Evolutionary conservation across 1,140 invertebrate species (phyloP).

Genomic region (Colletes latitarsis): DNA sequence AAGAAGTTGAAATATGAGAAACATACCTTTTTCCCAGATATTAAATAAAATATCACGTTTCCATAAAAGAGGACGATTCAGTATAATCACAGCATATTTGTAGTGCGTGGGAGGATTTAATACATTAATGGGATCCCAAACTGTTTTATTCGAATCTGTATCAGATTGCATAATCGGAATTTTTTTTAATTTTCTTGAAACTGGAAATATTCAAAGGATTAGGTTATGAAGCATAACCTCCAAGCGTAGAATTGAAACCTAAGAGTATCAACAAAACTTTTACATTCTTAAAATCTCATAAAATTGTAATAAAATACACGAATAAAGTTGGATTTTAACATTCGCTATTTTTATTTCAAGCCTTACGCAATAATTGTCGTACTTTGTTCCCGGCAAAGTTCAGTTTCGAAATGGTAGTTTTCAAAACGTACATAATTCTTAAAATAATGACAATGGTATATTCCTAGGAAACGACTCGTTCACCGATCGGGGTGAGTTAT

Average conservation of each 20-base stretch:
- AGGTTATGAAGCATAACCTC: background rate
- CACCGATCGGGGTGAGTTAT: no score
- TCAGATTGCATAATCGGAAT: slow-evolving; percentile 46
- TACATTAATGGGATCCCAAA: slow-evolving; percentile 67
- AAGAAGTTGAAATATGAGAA: slow-evolving; percentile 20
- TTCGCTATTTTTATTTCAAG: background rate
- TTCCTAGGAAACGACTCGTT: no score
- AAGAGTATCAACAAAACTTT: background rate
- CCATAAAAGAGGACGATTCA: slow-evolving; percentile 79
- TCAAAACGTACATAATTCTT: background rate
- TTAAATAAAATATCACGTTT: slow-evolving; percentile 73
- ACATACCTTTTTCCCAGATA: slow-evolving; percentile 82
- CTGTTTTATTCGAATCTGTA: background rate
- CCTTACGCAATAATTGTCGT: slow-evolving; percentile 36
- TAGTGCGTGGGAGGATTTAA: slow-evolving; percentile 44
- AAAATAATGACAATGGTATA: background rate
- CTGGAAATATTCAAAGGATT: slow-evolving; percentile 14
- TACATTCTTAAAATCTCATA: background rate
- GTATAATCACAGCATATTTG: slow-evolving; percentile 80
- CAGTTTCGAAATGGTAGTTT: slow-evolving; percentile 12
- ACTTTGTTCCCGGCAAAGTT: slow-evolving; percentile 7
- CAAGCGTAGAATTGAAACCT: background rate
- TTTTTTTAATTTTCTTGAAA: slow-evolving; percentile 23
- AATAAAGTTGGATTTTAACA: background rate
- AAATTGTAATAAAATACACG: background rate